phyloP scores from a whole-genome alignment of 2,113 vertebrate species.

The Mola mola region DNA sequence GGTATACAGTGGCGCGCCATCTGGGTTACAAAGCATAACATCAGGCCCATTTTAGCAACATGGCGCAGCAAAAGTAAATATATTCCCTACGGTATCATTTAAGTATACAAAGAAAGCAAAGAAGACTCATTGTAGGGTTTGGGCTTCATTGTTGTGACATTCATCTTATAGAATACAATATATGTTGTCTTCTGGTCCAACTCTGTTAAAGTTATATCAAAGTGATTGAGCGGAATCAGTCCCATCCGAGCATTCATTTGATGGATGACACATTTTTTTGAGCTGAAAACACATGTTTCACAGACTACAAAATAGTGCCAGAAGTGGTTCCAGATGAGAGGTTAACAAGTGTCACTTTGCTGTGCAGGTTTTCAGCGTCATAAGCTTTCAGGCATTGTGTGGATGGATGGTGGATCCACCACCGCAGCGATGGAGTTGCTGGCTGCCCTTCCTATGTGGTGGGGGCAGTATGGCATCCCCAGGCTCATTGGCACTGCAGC shows the following conservation, averaged over 20 bases:
- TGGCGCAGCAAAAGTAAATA: conserved; percentile 26
- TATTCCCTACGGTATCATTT: conserved; percentile 45
- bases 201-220: conserved; percentile 13
- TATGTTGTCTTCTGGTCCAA: conserved; percentile 18
- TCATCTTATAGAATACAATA: not conserved
- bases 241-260: not conserved
- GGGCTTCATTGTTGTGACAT: conserved; percentile 1
- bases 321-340: not conserved
- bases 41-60: conserved; percentile 46
- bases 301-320: not conserved
- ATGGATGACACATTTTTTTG: not conserved
- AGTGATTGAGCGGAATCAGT: not conserved
- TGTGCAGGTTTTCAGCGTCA: not conserved
- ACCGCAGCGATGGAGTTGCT: conserved; percentile 41
- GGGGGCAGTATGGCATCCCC: conserved; percentile 62
- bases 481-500: conserved; percentile 66
- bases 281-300: not conserved
- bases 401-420: conserved; percentile 48
- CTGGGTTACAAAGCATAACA: conserved; percentile 60
- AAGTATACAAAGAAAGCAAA: conserved; percentile 31
- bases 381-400: conserved; percentile 34
- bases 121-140: not conserved
- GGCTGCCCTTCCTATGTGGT: conserved; percentile 70
- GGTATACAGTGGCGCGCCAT: conserved; percentile 66
- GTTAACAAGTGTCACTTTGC: not conserved